Base-by-base conservation (phyloP, 2,888 invertebrate species). In the Chesias legatella region DNA sequence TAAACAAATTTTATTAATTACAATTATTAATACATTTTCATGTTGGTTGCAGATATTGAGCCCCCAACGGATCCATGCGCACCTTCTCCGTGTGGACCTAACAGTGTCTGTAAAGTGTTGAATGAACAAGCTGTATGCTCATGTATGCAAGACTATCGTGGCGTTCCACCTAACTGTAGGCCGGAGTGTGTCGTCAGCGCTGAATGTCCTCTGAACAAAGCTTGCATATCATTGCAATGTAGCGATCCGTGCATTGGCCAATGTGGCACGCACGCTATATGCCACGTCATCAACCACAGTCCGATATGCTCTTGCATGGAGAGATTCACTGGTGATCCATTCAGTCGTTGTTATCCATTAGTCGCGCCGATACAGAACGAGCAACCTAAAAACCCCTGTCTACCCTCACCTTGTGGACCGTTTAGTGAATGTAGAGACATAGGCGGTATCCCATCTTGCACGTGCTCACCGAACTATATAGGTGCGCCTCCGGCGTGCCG, bases 31-130 rank as follows among this genome's bases (percentile, higher is more conserved):
- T 10, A 7, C 6, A 23, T 23, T 8, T 6, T 20, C 25, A 24
- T 20, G 9, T 29, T 39, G 31, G 35, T 73, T 79, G 57, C 67
- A 88, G 89, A 73, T 48, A 53, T 66, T 37, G 74, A 75, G 51
- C 48, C 51, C 43, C 71, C 67, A 52, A 49, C 60, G 39, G 66
- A 92, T 61, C 94, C 94, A 1, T 95, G 95, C 64, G 77, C 88
- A 49, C 94, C 95, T 33, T 92, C 93, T 1, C 95, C 95, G 0
- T 96, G 96, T 67, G 96, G 96, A 23, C 92, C 94, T 4, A 95
- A 95, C 65, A 94, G 95, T 51, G 89, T 92, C 58, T 96, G 96
- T 64, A 91, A 92, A 57, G 93, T 92, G 70, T 71, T 91, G 13
- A 94, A 94, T 57, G 90, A 89, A 13, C 92, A 93, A 80, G 92